Conservation (phyloP, 2,797 vertebrate genomes). For the Amblyopsis hoosieri region DNA sequence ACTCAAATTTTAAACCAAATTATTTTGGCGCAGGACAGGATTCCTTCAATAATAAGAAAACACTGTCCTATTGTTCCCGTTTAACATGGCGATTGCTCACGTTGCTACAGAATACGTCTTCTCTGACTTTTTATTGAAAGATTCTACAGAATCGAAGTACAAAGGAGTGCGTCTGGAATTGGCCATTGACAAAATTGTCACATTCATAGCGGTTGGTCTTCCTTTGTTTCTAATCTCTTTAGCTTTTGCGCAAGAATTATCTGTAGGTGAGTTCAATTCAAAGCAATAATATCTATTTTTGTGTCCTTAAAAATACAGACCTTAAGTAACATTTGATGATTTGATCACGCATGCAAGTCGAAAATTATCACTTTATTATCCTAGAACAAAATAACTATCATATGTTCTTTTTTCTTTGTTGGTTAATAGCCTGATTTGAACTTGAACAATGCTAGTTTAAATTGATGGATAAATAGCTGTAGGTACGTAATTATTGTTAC, state of each 20-base stretch:
- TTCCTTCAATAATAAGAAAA: slow-evolving; percentile 6
- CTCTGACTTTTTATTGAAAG: slow-evolving; percentile 93
- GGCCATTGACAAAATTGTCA: slow-evolving; percentile 91
- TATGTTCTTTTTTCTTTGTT: neutral
- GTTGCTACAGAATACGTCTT: slow-evolving; percentile 95
- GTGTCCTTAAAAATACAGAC: neutral
- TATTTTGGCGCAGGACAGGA: neutral
- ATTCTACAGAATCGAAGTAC: slow-evolving; percentile 85
- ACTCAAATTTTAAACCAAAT: neutral
- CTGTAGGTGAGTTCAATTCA: slow-evolving; percentile 83
- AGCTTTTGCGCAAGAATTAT: slow-evolving; percentile 94
- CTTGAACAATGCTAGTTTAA: too few relatives aligned
- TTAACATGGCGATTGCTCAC: slow-evolving; percentile 89
- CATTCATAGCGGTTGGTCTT: slow-evolving; percentile 88
- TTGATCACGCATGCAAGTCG: neutral
- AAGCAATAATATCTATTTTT: neutral
- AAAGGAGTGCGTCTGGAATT: slow-evolving; percentile 91
- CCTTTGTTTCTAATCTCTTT: slow-evolving; percentile 95
- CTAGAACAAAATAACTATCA: neutral
- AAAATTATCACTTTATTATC: neutral
- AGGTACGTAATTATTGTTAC: neutral
- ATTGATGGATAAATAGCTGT: neutral
- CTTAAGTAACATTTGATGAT: neutral
- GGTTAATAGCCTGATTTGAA: neutral
- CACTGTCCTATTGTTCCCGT: slow-evolving; percentile 24